These are phyloP conservation scores for Xanthia icteritia DNA, from an alignment of 2,888 invertebrate genomes.

Conservation along the genomic window DNA sequence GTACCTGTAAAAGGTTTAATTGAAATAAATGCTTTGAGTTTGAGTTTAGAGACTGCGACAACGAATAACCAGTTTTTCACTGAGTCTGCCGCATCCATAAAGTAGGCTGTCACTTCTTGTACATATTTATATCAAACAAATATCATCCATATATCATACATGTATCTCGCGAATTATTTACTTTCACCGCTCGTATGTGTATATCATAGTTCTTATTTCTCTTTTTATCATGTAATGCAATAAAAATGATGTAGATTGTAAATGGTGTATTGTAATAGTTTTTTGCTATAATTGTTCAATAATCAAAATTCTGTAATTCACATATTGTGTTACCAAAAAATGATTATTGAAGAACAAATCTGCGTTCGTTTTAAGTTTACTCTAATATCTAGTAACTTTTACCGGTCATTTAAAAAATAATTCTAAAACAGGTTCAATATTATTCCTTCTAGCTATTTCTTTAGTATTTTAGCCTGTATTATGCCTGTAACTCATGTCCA, in stretches of 20 bases:
- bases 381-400: background rate
- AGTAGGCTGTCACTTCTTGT: slow-evolving; percentile 28
- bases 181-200: slow-evolving; percentile 69
- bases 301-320: background rate
- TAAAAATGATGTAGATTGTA: background rate
- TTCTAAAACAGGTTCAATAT: background rate
- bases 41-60: too few relatives aligned
- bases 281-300: background rate
- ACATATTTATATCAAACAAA: slow-evolving; percentile 82
- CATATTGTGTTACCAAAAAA: background rate
- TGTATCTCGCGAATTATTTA: slow-evolving; percentile 82
- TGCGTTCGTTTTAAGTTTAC: background rate
- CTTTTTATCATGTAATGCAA: slow-evolving; percentile 14
- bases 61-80: background rate
- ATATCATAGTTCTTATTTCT: slow-evolving; percentile 66
- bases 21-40: too few relatives aligned
- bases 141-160: slow-evolving; percentile 82
- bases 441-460: background rate
- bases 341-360: background rate
- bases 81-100: slow-evolving; percentile 67
- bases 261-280: background rate
- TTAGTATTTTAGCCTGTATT: too few relatives aligned
- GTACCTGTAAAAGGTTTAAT: too few relatives aligned
- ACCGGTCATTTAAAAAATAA: background rate
- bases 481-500: too few relatives aligned